Evolutionary conservation across 1,140 invertebrate genomes (phyloP), one percentile per base, ranked within the genome.

Genomic region (Zeugodacus cucurbitae): DNA sequence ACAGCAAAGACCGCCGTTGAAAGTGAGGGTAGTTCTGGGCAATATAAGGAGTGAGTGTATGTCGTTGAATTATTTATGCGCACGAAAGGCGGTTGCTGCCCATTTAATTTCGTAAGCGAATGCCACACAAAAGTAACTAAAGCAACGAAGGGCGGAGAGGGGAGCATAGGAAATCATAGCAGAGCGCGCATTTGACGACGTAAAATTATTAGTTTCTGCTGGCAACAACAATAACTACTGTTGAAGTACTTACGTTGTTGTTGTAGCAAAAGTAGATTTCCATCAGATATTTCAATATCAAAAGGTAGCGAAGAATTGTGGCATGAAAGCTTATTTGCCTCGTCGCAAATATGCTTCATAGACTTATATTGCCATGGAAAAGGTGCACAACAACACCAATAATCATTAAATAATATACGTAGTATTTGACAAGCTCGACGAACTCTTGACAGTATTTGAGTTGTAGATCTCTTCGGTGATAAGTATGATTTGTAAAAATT

Each of bases 401-500:
- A 78, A 22, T 20, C 3, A 44, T 17, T 48, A 10, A 48, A 26
- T 41, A 48, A 48, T 82, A 48, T 82, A n/a, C n/a, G 26, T 8
- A 54, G 22, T 26, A 82, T 48, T 48, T 82, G 37, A 82, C 41
- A 48, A 82, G 44, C 74, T n/a, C 48, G 74, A 82, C 74, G 48
- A 82, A n/a, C 74, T 22, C 41, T 82, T 29, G 20, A 26, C 41
- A 26, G n/a, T 29, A 82, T 54, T 82, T 82, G 41, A 82, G 74
- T 82, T 82, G 70, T 48, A 82, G 74, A 82, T 74, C 34, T 74
- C 34, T 74, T 74, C n/a, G 14, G 74, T n/a, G 74, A 54, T 82
- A 82, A 82, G 41, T 26, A 32, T 3, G 74, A 34, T 82, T 82
- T 11, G 37, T n/a, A 48, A 82, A 70, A 82, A 44, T 82, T 44